phyloP scores from a whole-genome alignment of 2,888 invertebrate species.

The Xanthostigma xanthostigma region DNA sequence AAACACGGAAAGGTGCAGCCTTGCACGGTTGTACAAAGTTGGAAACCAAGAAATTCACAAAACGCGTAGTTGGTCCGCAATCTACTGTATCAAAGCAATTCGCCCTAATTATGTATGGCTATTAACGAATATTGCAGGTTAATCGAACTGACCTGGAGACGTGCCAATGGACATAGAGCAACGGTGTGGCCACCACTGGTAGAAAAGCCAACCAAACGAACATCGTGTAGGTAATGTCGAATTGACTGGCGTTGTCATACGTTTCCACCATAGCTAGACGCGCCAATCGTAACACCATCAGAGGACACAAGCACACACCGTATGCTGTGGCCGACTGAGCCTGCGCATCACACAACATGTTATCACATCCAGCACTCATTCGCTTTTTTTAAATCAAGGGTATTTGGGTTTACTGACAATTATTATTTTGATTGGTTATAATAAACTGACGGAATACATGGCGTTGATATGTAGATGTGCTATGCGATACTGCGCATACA shows the following conservation, averaged over 20 bases:
- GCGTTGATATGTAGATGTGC: no score
- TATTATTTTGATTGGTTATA: no score
- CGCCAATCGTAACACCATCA: slow-evolving; percentile 44
- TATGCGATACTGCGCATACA: no score
- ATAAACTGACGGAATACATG: no score
- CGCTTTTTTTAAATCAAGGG: no score
- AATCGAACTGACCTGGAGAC: slow-evolving; percentile 37
- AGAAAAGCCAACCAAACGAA: slow-evolving; percentile 57
- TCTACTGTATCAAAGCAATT: not conserved
- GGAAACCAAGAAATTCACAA: not conserved
- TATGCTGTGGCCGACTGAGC: slow-evolving; percentile 36
- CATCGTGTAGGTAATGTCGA: slow-evolving; percentile 50
- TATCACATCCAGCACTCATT: no score
- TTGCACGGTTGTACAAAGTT: no score
- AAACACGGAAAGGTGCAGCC: no score
- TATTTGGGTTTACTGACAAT: no score
- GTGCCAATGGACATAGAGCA: slow-evolving; percentile 47
- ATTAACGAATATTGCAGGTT: no score
- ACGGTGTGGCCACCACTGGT: slow-evolving; percentile 49
- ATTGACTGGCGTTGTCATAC: slow-evolving; percentile 48
- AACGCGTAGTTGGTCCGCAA: not conserved
- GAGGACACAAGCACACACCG: slow-evolving; percentile 48
- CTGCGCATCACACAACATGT: no score
- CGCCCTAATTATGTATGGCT: not conserved
- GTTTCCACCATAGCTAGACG: slow-evolving; percentile 49